phyloP scores from a whole-genome alignment of 2,113 vertebrate genomes.

The Syngnathoides biaculeatus region DNA sequence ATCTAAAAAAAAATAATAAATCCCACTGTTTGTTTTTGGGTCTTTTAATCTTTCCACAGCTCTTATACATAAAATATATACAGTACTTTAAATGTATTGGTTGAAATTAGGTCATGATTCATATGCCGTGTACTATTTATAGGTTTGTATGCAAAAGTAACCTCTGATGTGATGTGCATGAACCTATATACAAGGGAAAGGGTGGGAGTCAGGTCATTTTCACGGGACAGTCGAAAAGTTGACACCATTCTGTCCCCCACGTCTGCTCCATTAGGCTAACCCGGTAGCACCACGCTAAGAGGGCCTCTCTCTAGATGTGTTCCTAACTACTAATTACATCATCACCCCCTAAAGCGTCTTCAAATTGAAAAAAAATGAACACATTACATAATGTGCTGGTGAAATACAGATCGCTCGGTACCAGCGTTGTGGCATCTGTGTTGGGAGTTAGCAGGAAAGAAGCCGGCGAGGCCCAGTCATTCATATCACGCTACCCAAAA shows the following conservation, averaged over 20 bases:
- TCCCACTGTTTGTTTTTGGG: no score
- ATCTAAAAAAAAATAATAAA: no score
- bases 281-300: neutral
- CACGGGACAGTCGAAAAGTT: neutral
- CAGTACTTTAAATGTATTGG: no score
- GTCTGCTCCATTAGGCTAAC: conserved; percentile 1
- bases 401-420: neutral
- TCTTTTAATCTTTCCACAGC: no score
- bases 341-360: neutral
- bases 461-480: conserved; percentile 36
- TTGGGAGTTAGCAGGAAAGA: conserved; percentile 38
- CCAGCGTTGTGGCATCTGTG: neutral
- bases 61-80: no score
- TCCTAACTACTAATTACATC: neutral
- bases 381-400: no score
- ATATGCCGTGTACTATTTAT: no score
- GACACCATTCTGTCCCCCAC: neutral
- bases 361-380: neutral
- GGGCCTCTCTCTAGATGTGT: neutral
- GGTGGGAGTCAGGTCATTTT: no score
- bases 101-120: no score
- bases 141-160: no score
- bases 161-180: no score
- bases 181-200: no score
- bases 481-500: conserved; percentile 35